Conservation (phyloP, 2,797 vertebrate species). For the Champsocephalus gunnari region DNA sequence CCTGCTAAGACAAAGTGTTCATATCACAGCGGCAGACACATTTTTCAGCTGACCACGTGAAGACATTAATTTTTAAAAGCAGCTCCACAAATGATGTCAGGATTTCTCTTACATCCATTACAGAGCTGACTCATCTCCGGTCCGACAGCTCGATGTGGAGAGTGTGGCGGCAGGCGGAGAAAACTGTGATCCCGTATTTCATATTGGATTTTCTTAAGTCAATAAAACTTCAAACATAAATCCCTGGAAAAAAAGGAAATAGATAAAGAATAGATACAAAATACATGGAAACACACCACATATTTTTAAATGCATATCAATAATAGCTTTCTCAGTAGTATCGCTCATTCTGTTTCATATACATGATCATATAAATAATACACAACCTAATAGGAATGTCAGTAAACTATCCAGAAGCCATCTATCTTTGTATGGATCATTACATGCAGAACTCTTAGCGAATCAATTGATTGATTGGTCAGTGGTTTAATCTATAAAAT, state of each 20-base stretch:
- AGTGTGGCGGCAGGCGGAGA: conserved; percentile 18
- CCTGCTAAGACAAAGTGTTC: conserved; percentile 53
- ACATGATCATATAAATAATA: background rate
- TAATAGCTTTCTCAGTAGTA: background rate
- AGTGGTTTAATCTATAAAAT: background rate
- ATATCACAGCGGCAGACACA: conserved; percentile 39
- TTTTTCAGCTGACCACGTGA: conserved; percentile 50
- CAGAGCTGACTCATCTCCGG: conserved; percentile 11
- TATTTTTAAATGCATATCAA: background rate
- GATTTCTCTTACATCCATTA: conserved; percentile 45
- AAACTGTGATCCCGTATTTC: conserved; percentile 4
- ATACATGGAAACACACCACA: background rate
- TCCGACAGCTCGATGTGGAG: conserved; percentile 11
- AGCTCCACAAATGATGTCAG: conserved; percentile 47
- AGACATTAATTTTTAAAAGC: conserved; percentile 63
- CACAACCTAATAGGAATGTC: background rate
- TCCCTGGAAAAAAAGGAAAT: background rate
- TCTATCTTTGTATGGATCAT: too few relatives aligned
- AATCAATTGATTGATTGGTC: background rate
- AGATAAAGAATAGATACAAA: background rate
- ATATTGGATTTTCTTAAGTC: conserved; percentile 19
- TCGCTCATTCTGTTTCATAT: background rate
- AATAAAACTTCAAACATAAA: conserved; percentile 10
- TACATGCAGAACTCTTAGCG: rapidly evolving
- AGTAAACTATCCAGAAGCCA: background rate